These are phyloP conservation scores for Chloropsis hardwickii DNA, from an alignment of 2,113 vertebrate species.

Conservation along the genomic window DNA sequence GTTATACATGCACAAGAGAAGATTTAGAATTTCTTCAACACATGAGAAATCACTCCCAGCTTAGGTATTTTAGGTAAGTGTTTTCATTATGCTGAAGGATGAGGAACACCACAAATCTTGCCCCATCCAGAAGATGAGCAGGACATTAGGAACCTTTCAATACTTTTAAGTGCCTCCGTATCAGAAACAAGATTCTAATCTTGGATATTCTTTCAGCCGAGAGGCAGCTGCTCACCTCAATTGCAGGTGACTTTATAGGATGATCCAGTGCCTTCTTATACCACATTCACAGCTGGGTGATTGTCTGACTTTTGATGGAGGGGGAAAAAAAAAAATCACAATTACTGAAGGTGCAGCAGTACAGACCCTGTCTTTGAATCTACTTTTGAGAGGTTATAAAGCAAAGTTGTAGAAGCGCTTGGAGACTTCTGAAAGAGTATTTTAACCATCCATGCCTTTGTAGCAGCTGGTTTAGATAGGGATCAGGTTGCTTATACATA, in stretches of 20 bases:
- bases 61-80: background rate
- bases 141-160: background rate
- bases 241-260: background rate
- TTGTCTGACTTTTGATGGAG: background rate
- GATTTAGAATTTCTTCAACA: slow-evolving; percentile 9
- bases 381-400: background rate
- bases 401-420: background rate
- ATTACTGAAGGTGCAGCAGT: background rate
- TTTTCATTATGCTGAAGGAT: background rate
- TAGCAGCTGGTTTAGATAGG: background rate
- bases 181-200: background rate
- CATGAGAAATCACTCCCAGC: background rate
- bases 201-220: background rate
- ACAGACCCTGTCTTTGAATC: background rate
- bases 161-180: background rate
- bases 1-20: background rate
- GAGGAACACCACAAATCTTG: background rate
- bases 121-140: background rate
- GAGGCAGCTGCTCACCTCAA: background rate
- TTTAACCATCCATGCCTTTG: background rate
- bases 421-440: background rate
- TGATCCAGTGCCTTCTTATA: background rate
- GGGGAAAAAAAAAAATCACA: background rate
- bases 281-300: background rate
- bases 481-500: background rate